phyloP scores from a whole-genome alignment of 2,113 vertebrate genomes.

The Colistium nudipinnis region DNA sequence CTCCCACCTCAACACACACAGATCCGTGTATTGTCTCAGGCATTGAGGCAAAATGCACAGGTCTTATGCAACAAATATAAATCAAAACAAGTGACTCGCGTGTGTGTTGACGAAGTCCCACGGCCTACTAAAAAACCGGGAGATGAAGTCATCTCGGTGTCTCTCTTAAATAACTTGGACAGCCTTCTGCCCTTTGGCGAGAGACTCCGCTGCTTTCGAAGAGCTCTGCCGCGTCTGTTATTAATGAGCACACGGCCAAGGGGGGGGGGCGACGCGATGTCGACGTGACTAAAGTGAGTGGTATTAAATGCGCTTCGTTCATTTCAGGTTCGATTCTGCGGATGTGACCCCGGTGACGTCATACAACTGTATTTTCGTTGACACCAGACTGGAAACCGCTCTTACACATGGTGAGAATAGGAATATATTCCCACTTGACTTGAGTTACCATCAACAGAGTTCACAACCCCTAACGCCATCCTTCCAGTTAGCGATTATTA shows the following conservation, averaged over 20 bases:
- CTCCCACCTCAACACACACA: too few species aligned
- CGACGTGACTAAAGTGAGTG: too few species aligned
- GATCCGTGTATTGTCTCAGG: too few species aligned
- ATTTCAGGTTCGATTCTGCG: neutral
- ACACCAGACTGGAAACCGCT: neutral
- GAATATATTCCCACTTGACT: neutral
- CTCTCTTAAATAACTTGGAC: slow-evolving; percentile 35
- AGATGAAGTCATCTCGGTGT: neutral
- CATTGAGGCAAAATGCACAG: neutral
- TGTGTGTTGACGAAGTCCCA: neutral
- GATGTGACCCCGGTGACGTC: neutral
- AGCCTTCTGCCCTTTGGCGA: slow-evolving; percentile 18
- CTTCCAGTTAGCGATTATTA: too few species aligned
- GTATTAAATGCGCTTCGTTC: neutral
- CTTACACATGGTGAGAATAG: neutral
- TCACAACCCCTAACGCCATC: neutral
- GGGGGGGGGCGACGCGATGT: too few species aligned
- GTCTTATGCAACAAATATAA: neutral
- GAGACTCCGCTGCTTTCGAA: slow-evolving; percentile 57
- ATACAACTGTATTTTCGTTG: neutral
- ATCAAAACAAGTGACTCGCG: neutral
- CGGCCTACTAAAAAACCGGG: neutral
- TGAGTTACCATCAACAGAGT: neutral
- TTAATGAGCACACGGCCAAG: slow-evolving; percentile 14
- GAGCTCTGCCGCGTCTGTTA: slow-evolving; percentile 37